phyloP scores from a whole-genome alignment of 2,113 vertebrate genomes.

The Mastomys coucha region DNA sequence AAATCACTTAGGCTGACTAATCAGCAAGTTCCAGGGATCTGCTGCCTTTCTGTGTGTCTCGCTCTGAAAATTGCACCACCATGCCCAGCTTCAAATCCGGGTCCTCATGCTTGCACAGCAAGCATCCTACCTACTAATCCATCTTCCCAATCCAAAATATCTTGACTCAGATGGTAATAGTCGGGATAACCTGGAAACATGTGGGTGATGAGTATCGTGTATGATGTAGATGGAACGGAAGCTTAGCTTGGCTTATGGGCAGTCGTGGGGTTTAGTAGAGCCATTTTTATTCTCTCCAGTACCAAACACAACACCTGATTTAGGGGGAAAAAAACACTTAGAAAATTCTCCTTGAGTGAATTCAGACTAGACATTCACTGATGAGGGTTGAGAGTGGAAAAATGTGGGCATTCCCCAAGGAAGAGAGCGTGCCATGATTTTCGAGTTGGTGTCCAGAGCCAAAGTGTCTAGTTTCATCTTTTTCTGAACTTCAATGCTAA shows the following conservation, averaged over 20 bases:
- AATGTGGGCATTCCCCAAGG: conserved; percentile 31
- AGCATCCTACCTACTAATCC: neutral
- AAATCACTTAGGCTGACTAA: neutral
- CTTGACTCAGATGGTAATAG: neutral
- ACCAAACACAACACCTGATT: neutral
- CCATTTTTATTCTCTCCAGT: neutral
- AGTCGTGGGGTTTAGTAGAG: neutral
- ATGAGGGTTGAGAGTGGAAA: neutral
- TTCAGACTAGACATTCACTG: conserved; percentile 32
- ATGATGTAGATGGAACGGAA: neutral
- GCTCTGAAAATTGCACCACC: neutral
- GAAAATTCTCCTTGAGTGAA: conserved; percentile 49
- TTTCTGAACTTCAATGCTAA: conserved; percentile 56
- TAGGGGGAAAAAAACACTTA: neutral
- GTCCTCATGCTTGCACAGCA: neutral
- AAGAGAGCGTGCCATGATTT: conserved; percentile 28
- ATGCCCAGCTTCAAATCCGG: neutral
- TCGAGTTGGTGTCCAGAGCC: conserved; percentile 33
- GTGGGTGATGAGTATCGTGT: neutral
- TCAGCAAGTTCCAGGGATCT: neutral
- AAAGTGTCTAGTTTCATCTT: conserved; percentile 65
- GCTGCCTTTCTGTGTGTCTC: neutral
- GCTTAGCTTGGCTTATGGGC: neutral
- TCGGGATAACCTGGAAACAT: neutral
- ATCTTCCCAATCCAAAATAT: neutral